Evolutionary conservation across 2,888 invertebrate species (phyloP).

Genomic region (Rhogogaster chlorosoma): DNA sequence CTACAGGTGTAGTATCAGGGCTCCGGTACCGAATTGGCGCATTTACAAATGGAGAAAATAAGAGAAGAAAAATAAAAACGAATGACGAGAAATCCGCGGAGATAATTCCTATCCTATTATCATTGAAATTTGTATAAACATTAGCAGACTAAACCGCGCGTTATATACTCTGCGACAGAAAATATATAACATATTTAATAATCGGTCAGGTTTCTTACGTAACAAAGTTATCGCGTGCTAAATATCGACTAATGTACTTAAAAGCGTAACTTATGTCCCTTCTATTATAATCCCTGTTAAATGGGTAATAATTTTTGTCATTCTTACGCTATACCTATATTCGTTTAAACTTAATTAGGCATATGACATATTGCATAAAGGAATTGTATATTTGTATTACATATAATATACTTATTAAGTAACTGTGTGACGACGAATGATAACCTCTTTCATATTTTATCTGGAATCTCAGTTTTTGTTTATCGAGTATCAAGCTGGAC

Average conservation of each 20-base stretch:
- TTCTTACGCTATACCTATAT: not conserved
- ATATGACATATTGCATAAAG: not conserved
- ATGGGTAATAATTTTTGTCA: not conserved
- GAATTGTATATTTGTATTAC: too few relatives aligned
- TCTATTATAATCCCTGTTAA: not conserved
- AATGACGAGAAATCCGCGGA: not conserved
- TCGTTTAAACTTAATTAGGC: not conserved
- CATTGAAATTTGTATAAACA: not conserved
- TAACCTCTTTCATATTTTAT: not conserved
- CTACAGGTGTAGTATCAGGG: not conserved
- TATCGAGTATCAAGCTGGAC: not conserved
- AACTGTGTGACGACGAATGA: not conserved
- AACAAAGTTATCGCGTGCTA: not conserved
- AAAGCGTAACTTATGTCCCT: not conserved
- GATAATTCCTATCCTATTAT: too few relatives aligned
- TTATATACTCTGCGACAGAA: not conserved
- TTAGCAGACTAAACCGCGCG: not conserved
- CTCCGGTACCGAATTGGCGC: not conserved
- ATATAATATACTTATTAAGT: not conserved
- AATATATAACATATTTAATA: not conserved
- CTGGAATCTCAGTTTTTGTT: not conserved
- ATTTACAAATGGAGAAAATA: not conserved
- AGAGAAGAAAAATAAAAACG: not conserved
- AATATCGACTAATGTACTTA: not conserved
- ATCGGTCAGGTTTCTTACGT: not conserved